Conservation (phyloP, 2,113 vertebrate genomes). For the Platycercus adscitus region DNA sequence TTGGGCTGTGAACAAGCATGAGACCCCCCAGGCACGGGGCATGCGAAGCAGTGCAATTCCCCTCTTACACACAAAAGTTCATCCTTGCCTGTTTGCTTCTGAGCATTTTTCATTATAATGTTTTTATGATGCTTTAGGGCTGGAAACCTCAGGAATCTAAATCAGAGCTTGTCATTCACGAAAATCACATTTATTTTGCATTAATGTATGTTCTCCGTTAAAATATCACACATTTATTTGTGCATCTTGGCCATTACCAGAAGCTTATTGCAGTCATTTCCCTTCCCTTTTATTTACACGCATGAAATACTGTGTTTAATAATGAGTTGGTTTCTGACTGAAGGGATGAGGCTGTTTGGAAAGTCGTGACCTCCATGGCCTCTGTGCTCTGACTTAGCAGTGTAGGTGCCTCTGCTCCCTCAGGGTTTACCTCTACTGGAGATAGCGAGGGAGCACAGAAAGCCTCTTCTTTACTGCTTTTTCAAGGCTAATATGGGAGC, state of each 20-base stretch:
- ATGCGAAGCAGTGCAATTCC: background rate
- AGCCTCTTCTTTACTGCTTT: conserved; percentile 68
- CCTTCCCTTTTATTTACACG: background rate
- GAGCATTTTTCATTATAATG: conserved; percentile 42
- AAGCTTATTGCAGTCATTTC: background rate
- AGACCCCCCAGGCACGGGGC: background rate
- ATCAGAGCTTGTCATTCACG: background rate
- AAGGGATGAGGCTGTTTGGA: background rate
- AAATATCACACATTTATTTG: background rate
- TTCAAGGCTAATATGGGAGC: conserved; percentile 47
- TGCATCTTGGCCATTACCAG: background rate
- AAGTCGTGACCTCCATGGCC: background rate
- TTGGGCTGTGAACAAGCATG: rapidly evolving
- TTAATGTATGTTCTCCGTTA: background rate
- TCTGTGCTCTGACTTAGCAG: background rate
- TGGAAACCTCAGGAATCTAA: conserved; percentile 70
- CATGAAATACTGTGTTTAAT: background rate
- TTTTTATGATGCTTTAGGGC: conserved; percentile 71
- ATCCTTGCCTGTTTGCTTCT: conserved; percentile 41
- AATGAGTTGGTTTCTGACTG: background rate
- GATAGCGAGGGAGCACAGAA: conserved; percentile 62
- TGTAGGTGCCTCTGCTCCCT: background rate
- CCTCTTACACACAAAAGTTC: conserved; percentile 63
- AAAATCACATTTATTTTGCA: background rate
- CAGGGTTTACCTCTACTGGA: conserved; percentile 72